A percentile compares a stretch with the other conserved stretches of the same genome.
These are phyloP conservation scores for Drosophila athabasca DNA, from an alignment of 1,140 invertebrate species.

Conservation along the genomic window DNA sequence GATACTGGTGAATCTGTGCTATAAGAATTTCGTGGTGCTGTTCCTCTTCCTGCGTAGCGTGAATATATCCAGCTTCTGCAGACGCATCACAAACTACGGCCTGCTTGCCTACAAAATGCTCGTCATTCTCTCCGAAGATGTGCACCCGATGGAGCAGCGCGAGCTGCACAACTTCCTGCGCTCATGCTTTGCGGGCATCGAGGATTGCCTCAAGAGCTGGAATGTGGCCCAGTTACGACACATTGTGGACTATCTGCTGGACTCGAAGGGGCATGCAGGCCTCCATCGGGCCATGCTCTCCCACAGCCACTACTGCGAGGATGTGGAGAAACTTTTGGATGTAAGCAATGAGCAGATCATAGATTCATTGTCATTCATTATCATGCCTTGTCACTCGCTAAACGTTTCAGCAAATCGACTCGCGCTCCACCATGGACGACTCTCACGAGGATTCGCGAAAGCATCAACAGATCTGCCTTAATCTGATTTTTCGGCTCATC, in stretches of 20 bases:
- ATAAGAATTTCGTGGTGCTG: slow-evolving; percentile 86
- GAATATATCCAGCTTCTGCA: slow-evolving; percentile 83
- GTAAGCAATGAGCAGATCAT: slow-evolving; percentile 32
- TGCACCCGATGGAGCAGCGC: slow-evolving; percentile 74
- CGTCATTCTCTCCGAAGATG: slow-evolving; percentile 85
- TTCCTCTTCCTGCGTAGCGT: slow-evolving; percentile 85
- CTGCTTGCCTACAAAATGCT: slow-evolving; percentile 85
- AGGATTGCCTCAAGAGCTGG: slow-evolving; percentile 84
- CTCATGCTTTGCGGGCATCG: slow-evolving; percentile 83
- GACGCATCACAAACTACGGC: slow-evolving; percentile 81
- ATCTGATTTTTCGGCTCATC: slow-evolving; percentile 65
- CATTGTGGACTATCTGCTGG: slow-evolving; percentile 85
- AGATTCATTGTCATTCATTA: not conserved
- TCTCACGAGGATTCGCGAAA: slow-evolving; percentile 83
- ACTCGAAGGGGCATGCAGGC: slow-evolving; percentile 62
- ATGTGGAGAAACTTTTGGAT: slow-evolving; percentile 70
- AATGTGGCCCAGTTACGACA: slow-evolving; percentile 84
- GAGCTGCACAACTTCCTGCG: slow-evolving; percentile 83
- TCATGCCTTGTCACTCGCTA: not conserved
- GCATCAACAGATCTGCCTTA: slow-evolving; percentile 67
- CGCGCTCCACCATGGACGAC: slow-evolving; percentile 56
- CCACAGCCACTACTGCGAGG: slow-evolving; percentile 69
- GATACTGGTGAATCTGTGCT: slow-evolving; percentile 86
- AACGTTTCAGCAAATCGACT: slow-evolving; percentile 63
- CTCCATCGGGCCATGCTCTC: slow-evolving; percentile 68